These are phyloP conservation scores for Macaria notata DNA, from an alignment of 2,888 invertebrate genomes.

Conservation along the genomic window DNA sequence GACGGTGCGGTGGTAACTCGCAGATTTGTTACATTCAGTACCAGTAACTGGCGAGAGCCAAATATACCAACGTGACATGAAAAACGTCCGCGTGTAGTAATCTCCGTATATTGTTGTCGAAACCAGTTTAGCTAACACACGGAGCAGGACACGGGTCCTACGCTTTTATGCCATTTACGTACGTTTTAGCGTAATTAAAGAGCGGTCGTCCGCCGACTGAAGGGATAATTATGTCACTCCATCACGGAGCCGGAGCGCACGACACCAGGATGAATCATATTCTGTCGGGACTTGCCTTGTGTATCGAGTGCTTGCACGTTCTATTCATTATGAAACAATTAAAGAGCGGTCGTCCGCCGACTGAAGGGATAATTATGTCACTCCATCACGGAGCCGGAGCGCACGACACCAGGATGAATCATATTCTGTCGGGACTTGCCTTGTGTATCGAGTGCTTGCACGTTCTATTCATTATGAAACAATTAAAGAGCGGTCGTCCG, in stretches of 20 bases:
- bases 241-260: neutral
- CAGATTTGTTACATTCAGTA: too few species aligned
- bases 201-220: neutral
- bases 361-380: neutral
- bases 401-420: too few species aligned
- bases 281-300: too few species aligned
- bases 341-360: slow-evolving; percentile 2
- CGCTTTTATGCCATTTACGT: slow-evolving; percentile 14
- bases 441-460: too few species aligned
- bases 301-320: too few species aligned
- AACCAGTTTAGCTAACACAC: neutral
- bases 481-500: slow-evolving; percentile 4
- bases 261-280: too few species aligned
- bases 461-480: too few species aligned
- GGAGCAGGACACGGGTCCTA: slow-evolving; percentile 11
- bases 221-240: neutral
- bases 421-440: too few species aligned
- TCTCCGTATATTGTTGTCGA: neutral
- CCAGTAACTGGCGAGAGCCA: too few species aligned
- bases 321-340: neutral
- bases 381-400: neutral
- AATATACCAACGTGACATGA: too few species aligned
- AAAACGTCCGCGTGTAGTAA: too few species aligned
- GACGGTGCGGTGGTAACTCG: too few species aligned
- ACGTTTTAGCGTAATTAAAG: slow-evolving; percentile 16